Evolutionary conservation across 1,140 invertebrate genomes (phyloP).

Genomic region (Ericerus pela): DNA sequence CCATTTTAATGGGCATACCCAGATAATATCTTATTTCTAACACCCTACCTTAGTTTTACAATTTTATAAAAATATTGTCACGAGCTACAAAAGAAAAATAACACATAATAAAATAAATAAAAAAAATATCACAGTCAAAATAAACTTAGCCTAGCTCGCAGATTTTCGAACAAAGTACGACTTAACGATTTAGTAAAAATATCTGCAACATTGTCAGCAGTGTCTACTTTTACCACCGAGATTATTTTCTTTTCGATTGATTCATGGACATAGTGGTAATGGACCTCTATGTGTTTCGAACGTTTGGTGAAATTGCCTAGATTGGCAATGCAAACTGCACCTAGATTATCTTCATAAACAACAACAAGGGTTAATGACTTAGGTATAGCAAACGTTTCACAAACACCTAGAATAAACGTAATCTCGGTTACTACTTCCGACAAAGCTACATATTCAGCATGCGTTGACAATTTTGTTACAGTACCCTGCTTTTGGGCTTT

Average conservation of each 20-base stretch:
- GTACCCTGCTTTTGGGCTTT: slow-evolving; percentile 22
- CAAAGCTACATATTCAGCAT: slow-evolving; percentile 26
- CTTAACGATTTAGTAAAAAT: not conserved
- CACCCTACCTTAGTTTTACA: too few relatives aligned
- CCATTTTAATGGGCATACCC: too few relatives aligned
- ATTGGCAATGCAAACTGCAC: not conserved
- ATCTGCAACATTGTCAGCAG: not conserved
- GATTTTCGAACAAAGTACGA: not conserved
- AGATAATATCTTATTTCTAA: too few relatives aligned
- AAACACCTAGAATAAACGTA: slow-evolving; percentile 15
- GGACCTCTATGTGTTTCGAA: not conserved
- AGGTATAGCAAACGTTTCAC: not conserved
- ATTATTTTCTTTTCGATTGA: not conserved
- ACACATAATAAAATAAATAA: too few relatives aligned
- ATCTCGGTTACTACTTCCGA: slow-evolving; percentile 23
- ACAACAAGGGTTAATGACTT: too few relatives aligned
- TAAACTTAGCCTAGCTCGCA: too few relatives aligned
- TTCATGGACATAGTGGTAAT: not conserved
- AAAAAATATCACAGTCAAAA: too few relatives aligned
- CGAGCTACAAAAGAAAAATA: too few relatives aligned
- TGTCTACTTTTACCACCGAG: not conserved
- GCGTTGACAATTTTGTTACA: slow-evolving; percentile 23
- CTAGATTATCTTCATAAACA: not conserved
- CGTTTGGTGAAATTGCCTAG: not conserved
- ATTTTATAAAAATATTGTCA: too few relatives aligned